Percentiles rank a stretch among this genome's conserved stretches.
phyloP scores from a whole-genome alignment of 2,888 invertebrate species.

The Pyrochroa serraticornis region DNA sequence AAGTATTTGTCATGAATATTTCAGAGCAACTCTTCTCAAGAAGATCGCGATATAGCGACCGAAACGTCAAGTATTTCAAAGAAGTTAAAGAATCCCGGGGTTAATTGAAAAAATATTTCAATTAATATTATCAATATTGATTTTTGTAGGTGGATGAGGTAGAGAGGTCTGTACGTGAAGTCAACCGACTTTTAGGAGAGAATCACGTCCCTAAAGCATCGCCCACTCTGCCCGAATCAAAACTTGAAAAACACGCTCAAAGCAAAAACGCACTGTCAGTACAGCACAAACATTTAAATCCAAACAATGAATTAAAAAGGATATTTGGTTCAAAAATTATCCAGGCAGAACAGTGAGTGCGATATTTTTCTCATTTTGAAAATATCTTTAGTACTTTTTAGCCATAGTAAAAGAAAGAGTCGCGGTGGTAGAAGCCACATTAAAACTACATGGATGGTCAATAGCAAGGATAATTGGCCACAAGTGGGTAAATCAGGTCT shows the following conservation, averaged over 20 bases:
- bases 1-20: too few species aligned
- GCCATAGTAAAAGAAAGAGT: constrained; percentile 63
- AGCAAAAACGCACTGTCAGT: constrained; percentile 65
- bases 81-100: background rate
- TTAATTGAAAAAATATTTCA: background rate
- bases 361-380: background rate
- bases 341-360: constrained; percentile 64
- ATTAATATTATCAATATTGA: constrained; percentile 9
- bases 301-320: constrained; percentile 79
- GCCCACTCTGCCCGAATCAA: constrained; percentile 29
- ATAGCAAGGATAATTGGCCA: constrained; percentile 75
- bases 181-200: constrained; percentile 71
- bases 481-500: constrained; percentile 73
- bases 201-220: constrained; percentile 47
- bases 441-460: constrained; percentile 71
- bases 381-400: background rate
- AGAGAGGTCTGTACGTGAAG: constrained; percentile 69
- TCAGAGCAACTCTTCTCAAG: too few species aligned
- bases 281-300: constrained; percentile 75
- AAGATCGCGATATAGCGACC: too few species aligned
- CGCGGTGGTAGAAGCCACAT: constrained; percentile 65
- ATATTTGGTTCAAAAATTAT: constrained; percentile 83
- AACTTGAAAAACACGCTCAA: constrained; percentile 45
- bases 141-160: constrained; percentile 66
- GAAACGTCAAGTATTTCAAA: too few species aligned